phyloP scores from a whole-genome alignment of 2,797 vertebrate species.

The Masticophis lateralis region DNA sequence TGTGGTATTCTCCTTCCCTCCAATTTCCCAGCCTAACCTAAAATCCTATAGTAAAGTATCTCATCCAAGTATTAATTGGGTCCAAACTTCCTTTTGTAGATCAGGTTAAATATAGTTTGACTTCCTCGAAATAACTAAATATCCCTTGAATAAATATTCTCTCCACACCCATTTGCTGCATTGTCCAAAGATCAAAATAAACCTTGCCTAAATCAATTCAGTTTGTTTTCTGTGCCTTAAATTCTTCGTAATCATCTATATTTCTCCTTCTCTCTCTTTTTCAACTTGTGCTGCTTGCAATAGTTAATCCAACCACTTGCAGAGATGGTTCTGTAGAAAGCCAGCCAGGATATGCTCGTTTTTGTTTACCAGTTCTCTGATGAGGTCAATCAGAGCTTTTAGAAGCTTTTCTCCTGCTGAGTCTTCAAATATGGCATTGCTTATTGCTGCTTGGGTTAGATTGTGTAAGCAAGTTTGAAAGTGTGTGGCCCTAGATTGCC shows the following conservation, averaged over 20 bases:
- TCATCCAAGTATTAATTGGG: background rate
- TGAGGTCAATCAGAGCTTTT: background rate
- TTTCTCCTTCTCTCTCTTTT: background rate
- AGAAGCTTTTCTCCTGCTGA: background rate
- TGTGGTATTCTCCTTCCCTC: background rate
- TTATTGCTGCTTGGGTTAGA: background rate
- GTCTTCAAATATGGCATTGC: constrained; percentile 18
- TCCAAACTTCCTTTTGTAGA: background rate
- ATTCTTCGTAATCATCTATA: background rate
- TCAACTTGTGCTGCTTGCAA: background rate
- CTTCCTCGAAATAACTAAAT: background rate
- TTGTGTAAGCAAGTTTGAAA: constrained; percentile 4
- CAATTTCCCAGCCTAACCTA: background rate
- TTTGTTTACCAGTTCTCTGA: background rate
- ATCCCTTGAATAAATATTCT: background rate
- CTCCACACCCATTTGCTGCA: background rate
- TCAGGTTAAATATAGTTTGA: background rate
- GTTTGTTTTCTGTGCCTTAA: background rate
- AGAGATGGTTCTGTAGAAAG: background rate
- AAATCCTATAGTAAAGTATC: background rate
- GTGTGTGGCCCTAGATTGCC: background rate
- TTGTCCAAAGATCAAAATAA: background rate
- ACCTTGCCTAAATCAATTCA: background rate
- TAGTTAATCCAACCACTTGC: background rate
- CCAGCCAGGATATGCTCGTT: background rate